Conservation (phyloP, 2,888 invertebrate species). For the Willowsia nigromaculata region DNA sequence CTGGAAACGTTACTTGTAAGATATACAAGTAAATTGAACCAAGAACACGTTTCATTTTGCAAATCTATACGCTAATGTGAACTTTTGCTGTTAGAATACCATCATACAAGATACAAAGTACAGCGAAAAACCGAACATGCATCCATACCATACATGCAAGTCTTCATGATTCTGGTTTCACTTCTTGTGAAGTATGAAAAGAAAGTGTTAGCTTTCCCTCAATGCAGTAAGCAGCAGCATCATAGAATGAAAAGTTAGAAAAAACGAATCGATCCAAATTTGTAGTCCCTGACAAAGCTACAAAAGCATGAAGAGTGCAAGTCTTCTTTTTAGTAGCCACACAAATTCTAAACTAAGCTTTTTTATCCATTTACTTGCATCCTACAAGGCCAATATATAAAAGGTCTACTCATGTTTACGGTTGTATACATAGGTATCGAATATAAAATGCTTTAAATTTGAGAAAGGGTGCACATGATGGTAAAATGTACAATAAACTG, state of each 20-base stretch:
- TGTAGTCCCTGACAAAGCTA: constrained; percentile 57
- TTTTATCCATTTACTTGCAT: constrained; percentile 17
- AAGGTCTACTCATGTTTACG: not conserved
- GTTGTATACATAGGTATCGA: not conserved
- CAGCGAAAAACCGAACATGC: not conserved
- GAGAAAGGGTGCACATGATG: not conserved
- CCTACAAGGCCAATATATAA: not conserved
- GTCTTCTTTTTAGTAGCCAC: constrained; percentile 55
- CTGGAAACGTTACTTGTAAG: constrained; percentile 27
- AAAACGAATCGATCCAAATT: constrained; percentile 64
- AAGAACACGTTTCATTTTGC: constrained; percentile 1
- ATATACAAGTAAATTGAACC: not conserved
- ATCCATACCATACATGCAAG: not conserved
- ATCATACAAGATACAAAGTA: not conserved
- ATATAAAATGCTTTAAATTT: constrained; percentile 5
- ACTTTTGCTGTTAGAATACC: constrained; percentile 5
- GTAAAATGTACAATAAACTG: constrained; percentile 43
- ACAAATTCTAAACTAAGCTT: constrained; percentile 16
- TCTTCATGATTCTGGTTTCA: not conserved
- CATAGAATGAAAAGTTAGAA: constrained; percentile 58
- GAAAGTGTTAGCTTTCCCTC: constrained; percentile 57
- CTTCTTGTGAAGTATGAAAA: constrained; percentile 1
- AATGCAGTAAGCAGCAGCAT: constrained; percentile 51
- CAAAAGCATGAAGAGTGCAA: constrained; percentile 24
- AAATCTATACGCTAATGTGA: constrained; percentile 42